Conservation (phyloP, 1,140 invertebrate genomes). For the Bicyclus anynana region DNA sequence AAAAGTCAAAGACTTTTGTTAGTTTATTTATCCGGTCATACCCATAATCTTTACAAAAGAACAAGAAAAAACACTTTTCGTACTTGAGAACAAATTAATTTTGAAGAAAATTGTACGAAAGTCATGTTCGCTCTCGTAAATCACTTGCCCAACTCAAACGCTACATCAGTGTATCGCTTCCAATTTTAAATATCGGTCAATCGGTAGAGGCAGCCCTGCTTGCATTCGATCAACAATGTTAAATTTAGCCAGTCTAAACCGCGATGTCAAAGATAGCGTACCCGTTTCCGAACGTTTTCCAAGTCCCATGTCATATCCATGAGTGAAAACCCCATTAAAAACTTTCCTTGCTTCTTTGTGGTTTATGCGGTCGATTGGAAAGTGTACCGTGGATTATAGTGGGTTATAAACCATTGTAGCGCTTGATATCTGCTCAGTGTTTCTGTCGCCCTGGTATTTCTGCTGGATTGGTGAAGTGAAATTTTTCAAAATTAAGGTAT, state of each 20-base stretch:
- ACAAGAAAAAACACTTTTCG: no score
- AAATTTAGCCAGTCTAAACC: constrained; percentile 70
- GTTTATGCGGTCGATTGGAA: constrained; percentile 16
- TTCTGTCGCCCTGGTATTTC: constrained; percentile 8
- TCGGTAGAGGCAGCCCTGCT: constrained; percentile 21
- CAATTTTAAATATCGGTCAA: constrained; percentile 29
- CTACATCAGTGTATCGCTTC: no score
- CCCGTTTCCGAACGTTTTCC: constrained; percentile 36
- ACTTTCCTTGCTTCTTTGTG: constrained; percentile 12
- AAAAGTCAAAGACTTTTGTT: constrained; percentile 53
- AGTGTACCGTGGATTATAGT: constrained; percentile 5
- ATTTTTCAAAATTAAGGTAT: constrained; percentile 23
- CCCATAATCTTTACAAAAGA: constrained; percentile 45
- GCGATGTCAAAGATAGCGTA: constrained; percentile 56
- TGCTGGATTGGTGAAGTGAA: constrained; percentile 13
- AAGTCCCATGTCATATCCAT: constrained; percentile 43
- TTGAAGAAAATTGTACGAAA: no score
- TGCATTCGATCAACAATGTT: constrained; percentile 54
- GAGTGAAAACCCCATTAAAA: constrained; percentile 37
- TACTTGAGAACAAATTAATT: no score
- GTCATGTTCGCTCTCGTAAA: no score
- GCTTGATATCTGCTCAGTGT: constrained; percentile 14
- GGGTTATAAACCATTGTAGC: constrained; percentile 4
- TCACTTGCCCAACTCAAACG: no score
- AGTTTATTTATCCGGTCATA: constrained; percentile 38